phyloP scores from a whole-genome alignment of 1,140 invertebrate species.

The Lasaia peninsularis region DNA sequence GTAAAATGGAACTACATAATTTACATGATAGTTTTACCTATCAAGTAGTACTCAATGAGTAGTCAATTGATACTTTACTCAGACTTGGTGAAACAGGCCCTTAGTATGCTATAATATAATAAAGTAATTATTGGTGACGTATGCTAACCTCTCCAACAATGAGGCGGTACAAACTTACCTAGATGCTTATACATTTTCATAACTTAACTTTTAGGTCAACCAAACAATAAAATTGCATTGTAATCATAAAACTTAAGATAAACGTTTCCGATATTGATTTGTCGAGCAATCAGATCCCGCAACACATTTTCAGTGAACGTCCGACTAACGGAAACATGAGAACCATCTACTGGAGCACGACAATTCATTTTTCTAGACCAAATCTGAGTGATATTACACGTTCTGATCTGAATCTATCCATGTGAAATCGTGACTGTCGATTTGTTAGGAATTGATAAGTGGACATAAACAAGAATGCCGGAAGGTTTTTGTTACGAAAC shows the following conservation, averaged over 20 bases:
- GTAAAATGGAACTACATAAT: too few species aligned
- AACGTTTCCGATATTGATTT: slow-evolving; percentile 15
- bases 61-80: too few species aligned
- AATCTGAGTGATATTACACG: slow-evolving; percentile 37
- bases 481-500: slow-evolving; percentile 36
- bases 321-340: slow-evolving; percentile 28
- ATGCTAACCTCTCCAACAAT: too few species aligned
- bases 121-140: too few species aligned
- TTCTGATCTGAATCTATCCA: slow-evolving; percentile 48
- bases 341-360: slow-evolving; percentile 22
- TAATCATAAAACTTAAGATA: neutral
- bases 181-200: neutral
- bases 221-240: neutral
- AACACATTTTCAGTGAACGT: slow-evolving; percentile 11
- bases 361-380: slow-evolving; percentile 36
- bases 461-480: slow-evolving; percentile 49
- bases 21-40: too few species aligned
- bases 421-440: slow-evolving; percentile 57
- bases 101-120: too few species aligned
- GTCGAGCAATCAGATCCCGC: slow-evolving; percentile 19
- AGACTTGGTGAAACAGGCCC: too few species aligned
- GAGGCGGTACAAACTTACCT: too few species aligned
- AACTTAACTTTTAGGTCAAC: neutral
- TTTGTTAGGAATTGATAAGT: slow-evolving; percentile 61
- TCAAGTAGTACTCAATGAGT: too few species aligned